phyloP scores from a whole-genome alignment of 2,888 invertebrate species.

The Lasioglossum morio region DNA sequence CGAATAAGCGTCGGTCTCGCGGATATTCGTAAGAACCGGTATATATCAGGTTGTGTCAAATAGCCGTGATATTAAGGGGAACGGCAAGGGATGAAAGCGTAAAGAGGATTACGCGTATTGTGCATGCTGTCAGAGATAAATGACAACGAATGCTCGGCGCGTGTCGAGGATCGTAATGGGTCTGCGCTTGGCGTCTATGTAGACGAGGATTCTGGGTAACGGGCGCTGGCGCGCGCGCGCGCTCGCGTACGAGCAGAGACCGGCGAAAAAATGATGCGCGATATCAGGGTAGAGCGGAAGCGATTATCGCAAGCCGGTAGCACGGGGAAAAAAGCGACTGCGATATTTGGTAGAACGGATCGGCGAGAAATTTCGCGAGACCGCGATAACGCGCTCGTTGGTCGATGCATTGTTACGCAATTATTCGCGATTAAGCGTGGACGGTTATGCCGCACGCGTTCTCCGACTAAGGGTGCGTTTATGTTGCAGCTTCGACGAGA shows the following conservation, averaged over 20 bases:
- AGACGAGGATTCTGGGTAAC: constrained; percentile 35
- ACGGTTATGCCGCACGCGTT: neutral
- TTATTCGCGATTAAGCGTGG: neutral
- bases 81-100: constrained; percentile 59
- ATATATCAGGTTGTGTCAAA: constrained; percentile 63
- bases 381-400: too few relatives aligned
- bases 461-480: neutral
- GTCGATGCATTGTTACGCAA: neutral
- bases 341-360: neutral
- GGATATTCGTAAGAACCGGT: constrained; percentile 32
- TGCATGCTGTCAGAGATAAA: constrained; percentile 72
- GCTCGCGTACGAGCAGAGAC: constrained; percentile 11
- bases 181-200: constrained; percentile 61
- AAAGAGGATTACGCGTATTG: constrained; percentile 72
- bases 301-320: neutral
- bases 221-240: neutral
- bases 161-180: constrained; percentile 65
- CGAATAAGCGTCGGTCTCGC: constrained; percentile 20
- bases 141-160: constrained; percentile 70
- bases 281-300: neutral
- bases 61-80: constrained; percentile 64
- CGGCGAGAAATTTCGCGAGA: neutral
- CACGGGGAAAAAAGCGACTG: neutral
- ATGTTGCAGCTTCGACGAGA: neutral
- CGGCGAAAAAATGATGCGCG: constrained; percentile 41